Percentiles rank a stretch among this genome's conserved stretches.
These are phyloP conservation scores for Lepus oiostolus DNA, from an alignment of 2,797 vertebrate species.

Conservation along the genomic window DNA sequence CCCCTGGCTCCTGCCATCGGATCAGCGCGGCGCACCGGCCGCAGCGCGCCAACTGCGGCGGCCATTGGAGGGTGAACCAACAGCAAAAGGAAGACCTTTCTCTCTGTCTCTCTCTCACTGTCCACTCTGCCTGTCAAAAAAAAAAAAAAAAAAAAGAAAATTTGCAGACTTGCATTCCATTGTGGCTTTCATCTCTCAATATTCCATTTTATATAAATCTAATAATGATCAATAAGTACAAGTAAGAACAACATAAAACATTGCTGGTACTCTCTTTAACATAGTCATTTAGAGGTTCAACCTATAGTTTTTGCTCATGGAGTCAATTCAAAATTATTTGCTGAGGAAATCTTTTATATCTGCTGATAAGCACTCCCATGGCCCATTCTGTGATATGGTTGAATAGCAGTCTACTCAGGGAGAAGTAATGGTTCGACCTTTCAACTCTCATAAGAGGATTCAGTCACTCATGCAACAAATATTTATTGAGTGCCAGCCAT, in stretches of 20 bases:
- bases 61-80: no score
- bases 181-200: neutral
- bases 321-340: constrained; percentile 37
- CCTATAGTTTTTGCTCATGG: neutral
- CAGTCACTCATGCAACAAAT: constrained; percentile 78
- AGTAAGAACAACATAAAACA: neutral
- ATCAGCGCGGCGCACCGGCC: no score
- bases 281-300: neutral
- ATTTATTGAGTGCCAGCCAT: constrained; percentile 74
- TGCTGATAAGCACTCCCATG: constrained; percentile 56
- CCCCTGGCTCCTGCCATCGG: no score
- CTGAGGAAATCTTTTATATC: constrained; percentile 44
- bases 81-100: no score
- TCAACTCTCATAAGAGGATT: constrained; percentile 71
- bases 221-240: neutral
- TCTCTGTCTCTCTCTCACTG: no score
- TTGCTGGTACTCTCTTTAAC: neutral
- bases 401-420: constrained; percentile 62
- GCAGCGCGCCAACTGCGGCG: no score
- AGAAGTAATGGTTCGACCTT: constrained; percentile 68
- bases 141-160: no score
- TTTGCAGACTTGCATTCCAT: neutral
- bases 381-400: constrained; percentile 38
- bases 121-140: no score
- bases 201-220: neutral